These are phyloP conservation scores for Sinocyclocheilus grahami DNA, from an alignment of 2,113 vertebrate species.

Conservation along the genomic window DNA sequence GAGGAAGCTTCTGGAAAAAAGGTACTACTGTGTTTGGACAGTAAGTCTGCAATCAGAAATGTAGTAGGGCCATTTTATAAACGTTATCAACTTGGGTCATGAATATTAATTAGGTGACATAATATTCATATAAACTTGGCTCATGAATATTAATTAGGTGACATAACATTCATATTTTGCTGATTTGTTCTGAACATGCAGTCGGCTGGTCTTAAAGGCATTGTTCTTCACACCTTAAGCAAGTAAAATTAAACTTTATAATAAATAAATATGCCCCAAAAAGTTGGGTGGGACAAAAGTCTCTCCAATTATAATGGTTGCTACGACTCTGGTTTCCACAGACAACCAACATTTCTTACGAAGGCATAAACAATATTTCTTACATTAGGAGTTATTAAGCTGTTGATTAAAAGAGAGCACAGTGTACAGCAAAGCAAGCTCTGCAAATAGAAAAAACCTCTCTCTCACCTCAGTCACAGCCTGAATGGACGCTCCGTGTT, in stretches of 20 bases:
- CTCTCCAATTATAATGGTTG: neutral
- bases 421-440: neutral
- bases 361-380: neutral
- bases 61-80: neutral
- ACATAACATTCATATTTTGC: neutral
- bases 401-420: neutral
- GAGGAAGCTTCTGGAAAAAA: slow-evolving; percentile 23
- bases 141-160: neutral
- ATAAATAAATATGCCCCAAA: neutral
- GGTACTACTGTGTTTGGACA: slow-evolving; percentile 19
- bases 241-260: too few species aligned
- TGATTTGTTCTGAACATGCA: neutral
- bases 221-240: too few species aligned
- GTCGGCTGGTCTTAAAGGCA: neutral
- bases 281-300: neutral
- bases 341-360: neutral
- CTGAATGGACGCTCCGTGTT: slow-evolving; percentile 96
- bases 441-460: neutral
- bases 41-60: neutral
- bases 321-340: neutral
- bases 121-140: neutral
- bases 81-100: neutral
- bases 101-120: too few species aligned
- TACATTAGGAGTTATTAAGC: neutral
- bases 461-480: slow-evolving; percentile 91